Percentiles rank a stretch among this genome's conserved stretches.
Conservation (phyloP, 2,888 invertebrate species). For the Camponotus fellah region DNA sequence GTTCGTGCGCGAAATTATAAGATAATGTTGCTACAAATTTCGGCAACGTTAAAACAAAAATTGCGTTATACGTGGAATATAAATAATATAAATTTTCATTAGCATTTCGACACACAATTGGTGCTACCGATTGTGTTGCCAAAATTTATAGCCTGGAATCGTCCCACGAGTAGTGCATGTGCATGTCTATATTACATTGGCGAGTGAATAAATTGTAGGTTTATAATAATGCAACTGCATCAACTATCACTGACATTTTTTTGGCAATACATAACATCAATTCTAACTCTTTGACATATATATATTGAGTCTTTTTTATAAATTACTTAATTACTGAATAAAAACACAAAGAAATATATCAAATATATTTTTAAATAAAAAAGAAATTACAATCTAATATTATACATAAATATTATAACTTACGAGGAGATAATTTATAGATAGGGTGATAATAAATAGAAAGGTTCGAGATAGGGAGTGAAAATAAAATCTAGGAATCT, state of each 20-base stretch:
- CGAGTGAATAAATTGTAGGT: slow-evolving; percentile 2
- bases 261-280: not conserved
- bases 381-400: not conserved
- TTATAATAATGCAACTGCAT: slow-evolving; percentile 6
- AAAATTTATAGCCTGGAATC: slow-evolving; percentile 19
- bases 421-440: not conserved
- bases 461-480: not conserved
- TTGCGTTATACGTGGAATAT: slow-evolving; percentile 10
- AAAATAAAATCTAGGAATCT: slow-evolving; percentile 15
- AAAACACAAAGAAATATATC: not conserved
- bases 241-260: not conserved
- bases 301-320: not conserved
- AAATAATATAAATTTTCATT: slow-evolving; percentile 29
- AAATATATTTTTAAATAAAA: not conserved
- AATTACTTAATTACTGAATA: not conserved
- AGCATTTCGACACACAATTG: slow-evolving; percentile 5
- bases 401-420: not conserved
- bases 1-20: slow-evolving; percentile 21
- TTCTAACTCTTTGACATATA: not conserved
- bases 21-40: not conserved
- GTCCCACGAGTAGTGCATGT: not conserved
- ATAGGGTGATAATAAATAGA: not conserved
- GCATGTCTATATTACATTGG: not conserved
- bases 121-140: not conserved
- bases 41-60: slow-evolving; percentile 2